A percentile compares a stretch with the other conserved stretches of the same genome.
Conservation (phyloP, 2,113 vertebrate genomes). For the Balaenoptera acutorostrata region DNA sequence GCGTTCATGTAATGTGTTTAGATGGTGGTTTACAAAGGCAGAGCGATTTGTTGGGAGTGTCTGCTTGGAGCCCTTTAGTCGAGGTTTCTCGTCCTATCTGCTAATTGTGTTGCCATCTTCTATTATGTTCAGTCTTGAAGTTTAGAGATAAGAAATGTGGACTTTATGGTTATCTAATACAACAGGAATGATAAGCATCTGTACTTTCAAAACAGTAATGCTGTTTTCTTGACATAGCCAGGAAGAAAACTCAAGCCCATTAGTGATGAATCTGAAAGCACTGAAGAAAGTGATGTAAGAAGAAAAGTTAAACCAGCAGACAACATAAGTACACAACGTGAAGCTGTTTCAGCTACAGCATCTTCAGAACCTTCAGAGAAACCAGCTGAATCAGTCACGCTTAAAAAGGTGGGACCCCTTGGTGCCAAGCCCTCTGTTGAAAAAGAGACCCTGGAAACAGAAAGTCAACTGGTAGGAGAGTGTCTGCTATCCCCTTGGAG, state of each 20-base stretch:
- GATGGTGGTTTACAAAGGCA: not conserved
- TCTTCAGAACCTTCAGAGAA: not conserved
- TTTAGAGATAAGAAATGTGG: not conserved
- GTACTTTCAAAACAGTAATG: not conserved
- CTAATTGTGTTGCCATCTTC: not conserved
- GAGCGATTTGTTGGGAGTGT: not conserved
- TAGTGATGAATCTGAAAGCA: not conserved
- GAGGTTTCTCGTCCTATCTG: not conserved
- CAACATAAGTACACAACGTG: not conserved
- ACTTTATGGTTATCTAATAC: too few species aligned
- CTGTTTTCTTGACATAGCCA: not conserved
- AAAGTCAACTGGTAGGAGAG: not conserved
- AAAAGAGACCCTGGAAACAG: not conserved
- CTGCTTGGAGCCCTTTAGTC: not conserved
- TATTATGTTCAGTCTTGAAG: not conserved
- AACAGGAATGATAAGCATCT: not conserved
- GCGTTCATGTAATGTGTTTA: fast-evolving
- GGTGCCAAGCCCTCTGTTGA: not conserved
- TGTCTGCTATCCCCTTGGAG: not conserved
- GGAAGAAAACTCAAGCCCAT: not conserved
- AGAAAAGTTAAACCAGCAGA: not conserved
- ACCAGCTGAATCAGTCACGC: fast-evolving
- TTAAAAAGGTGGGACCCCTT: not conserved
- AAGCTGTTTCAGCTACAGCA: not conserved
- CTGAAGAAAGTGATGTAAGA: not conserved